Base-by-base conservation (phyloP, 2,888 invertebrate genomes). In the Troides aeacus region DNA sequence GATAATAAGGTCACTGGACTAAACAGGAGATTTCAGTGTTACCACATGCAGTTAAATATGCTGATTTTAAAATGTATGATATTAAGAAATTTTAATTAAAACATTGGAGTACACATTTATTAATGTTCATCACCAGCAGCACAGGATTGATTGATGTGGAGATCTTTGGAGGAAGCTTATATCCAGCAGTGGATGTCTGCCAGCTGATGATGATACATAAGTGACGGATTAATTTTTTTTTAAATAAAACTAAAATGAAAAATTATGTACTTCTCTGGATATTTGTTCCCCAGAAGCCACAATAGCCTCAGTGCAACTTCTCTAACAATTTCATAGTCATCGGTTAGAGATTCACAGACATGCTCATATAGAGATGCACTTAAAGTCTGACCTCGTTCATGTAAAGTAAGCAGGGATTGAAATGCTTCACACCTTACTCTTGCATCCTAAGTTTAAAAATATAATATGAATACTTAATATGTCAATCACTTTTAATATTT, bases 321-420 rank as follows among this genome's bases (percentile, higher is more conserved):
- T 66, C 99, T 93, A 0, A 99, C 99, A 80, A 97, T 97, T 88
- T 99, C 98, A 86, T 98, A 98, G 85, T 99, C 98, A 87, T 99
- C 99, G 36, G 95, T 94, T 62, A 99, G 93, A 1, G 97, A 97
- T 30, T 94, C 92, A 80, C 96, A 96, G 39, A 96, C 94, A 23
- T 92, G 85, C 61, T 93, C 92, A 75, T 95, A 95, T 30, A 95
- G 87, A 66, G 90, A 92, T 0, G 95, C 95, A 67, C 96, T 95
- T n/a, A 99, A 87, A 67, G 94, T 94, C 72, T 97, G 95, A 0
- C 97, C 97, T 72, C 98, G 94, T 74, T 96, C 95, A 79, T 98
- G 96, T 15, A 98, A 92, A 24, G 95, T 94, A 62, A 98, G 95
- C 84, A 98, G 94, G 0, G 98, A 96, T 78, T 96, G 95, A 82